A percentile compares a stretch with the other conserved stretches of the same genome.
These are phyloP conservation scores for Heliconius melpomene DNA, from an alignment of 1,140 invertebrate genomes.

Conservation along the genomic window DNA sequence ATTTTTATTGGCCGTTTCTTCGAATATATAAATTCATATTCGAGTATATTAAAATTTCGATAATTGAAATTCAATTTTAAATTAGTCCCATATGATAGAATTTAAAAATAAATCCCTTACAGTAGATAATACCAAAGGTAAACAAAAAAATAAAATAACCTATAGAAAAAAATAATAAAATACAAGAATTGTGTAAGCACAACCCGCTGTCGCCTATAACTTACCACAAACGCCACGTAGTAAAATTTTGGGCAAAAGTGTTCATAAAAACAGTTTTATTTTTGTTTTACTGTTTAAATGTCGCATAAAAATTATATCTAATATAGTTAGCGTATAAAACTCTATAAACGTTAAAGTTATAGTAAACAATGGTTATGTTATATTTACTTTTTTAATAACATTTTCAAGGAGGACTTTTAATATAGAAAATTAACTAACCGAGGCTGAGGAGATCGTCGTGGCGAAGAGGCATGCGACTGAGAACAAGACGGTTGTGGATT, in stretches of 20 bases:
- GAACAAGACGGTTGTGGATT: too few species aligned
- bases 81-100: too few species aligned
- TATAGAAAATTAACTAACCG: not conserved
- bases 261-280: conserved; percentile 68
- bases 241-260: conserved; percentile 66
- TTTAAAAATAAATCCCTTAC: too few species aligned
- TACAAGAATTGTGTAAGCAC: not conserved
- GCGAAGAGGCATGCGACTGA: too few species aligned
- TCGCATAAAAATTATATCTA: conserved; percentile 61
- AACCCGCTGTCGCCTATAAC: conserved; percentile 24
- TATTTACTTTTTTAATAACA: conserved; percentile 1
- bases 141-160: too few species aligned
- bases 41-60: too few species aligned
- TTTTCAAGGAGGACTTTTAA: not conserved
- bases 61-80: too few species aligned
- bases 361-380: conserved; percentile 31
- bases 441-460: too few species aligned
- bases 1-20: too few species aligned
- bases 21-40: too few species aligned
- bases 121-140: too few species aligned
- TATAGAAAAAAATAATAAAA: too few species aligned
- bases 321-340: conserved; percentile 49
- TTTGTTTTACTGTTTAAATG: conserved; percentile 68
- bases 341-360: conserved; percentile 44
- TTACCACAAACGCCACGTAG: conserved; percentile 44